These are phyloP conservation scores for Cryptoblepharus egeriae DNA, from an alignment of 2,797 vertebrate species.

Conservation along the genomic window DNA sequence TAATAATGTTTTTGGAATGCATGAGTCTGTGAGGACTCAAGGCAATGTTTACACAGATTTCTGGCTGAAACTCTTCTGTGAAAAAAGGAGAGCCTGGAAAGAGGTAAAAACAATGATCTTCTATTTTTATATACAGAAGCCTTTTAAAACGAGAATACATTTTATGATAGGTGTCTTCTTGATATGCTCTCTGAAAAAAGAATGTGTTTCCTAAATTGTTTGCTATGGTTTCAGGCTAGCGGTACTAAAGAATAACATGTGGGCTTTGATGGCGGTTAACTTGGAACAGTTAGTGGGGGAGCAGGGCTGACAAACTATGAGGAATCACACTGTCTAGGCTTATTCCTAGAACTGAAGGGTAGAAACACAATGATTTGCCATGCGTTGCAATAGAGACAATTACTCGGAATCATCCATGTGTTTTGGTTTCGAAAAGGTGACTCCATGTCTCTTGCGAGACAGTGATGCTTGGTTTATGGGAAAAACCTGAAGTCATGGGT, in stretches of 20 bases:
- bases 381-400: not conserved
- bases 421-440: not conserved
- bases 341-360: not conserved
- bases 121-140: not conserved
- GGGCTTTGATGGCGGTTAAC: not conserved
- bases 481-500: not conserved
- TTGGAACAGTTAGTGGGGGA: not conserved
- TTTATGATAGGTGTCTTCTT: not conserved
- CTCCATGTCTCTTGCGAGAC: not conserved
- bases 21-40: not conserved
- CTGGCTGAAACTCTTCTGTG: not conserved
- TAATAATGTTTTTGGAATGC: conserved; percentile 34
- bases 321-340: not conserved
- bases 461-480: not conserved
- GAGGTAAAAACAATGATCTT: not conserved
- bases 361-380: not conserved
- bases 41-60: conserved; percentile 23
- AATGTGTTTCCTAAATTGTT: no score
- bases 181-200: not conserved
- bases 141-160: not conserved
- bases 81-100: conserved; percentile 4
- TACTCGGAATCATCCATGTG: not conserved
- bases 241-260: not conserved
- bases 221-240: not conserved
- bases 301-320: not conserved